phyloP scores from a whole-genome alignment of 2,888 invertebrate genomes.

The Apodemia mormo region DNA sequence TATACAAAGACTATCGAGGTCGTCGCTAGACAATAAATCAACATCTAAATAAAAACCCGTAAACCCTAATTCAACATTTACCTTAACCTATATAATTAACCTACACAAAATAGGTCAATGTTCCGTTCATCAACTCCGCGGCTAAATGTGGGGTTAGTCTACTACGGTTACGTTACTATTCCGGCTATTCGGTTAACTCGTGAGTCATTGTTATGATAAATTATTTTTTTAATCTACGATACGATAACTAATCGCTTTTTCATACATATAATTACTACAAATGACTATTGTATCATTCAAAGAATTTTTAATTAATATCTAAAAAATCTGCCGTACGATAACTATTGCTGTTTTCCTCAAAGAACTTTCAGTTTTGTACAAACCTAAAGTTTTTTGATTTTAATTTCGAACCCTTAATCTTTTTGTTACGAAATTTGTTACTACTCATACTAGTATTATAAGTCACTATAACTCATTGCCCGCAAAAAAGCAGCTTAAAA shows the following conservation, averaged over 20 bases:
- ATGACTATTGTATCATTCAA: too few relatives aligned
- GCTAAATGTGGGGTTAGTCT: constrained; percentile 6
- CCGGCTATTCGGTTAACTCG: constrained; percentile 6
- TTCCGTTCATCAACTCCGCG: constrained; percentile 47
- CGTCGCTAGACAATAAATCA: constrained; percentile 2
- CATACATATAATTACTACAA: too few relatives aligned
- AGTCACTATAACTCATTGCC: too few relatives aligned
- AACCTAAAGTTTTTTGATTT: too few relatives aligned
- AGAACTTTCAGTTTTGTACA: too few relatives aligned
- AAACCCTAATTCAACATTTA: constrained; percentile 36
- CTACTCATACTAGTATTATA: too few relatives aligned
- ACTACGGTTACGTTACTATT: constrained; percentile 5
- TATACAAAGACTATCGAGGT: not conserved
- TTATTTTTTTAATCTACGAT: not conserved
- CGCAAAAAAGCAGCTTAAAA: too few relatives aligned
- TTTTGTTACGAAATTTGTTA: too few relatives aligned
- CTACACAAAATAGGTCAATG: constrained; percentile 66
- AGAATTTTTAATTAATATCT: too few relatives aligned
- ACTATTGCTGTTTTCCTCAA: too few relatives aligned
- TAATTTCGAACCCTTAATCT: too few relatives aligned
- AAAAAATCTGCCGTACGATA: too few relatives aligned
- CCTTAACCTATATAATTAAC: constrained; percentile 42
- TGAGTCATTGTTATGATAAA: constrained; percentile 2
- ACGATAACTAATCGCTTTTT: not conserved
- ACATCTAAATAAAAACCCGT: constrained; percentile 22